Conservation (phyloP, 2,797 vertebrate species). For the Rhincodon typus region DNA sequence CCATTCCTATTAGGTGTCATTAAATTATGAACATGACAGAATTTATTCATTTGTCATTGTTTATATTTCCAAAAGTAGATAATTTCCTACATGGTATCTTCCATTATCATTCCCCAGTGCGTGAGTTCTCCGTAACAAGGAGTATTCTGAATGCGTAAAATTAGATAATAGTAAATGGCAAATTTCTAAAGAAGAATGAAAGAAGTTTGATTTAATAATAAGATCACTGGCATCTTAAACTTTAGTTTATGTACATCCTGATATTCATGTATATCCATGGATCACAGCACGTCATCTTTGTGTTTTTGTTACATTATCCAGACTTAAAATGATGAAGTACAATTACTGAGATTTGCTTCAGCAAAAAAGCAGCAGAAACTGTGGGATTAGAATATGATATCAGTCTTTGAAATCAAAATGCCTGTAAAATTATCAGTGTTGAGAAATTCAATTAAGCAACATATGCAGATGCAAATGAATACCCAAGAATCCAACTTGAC, state of each 20-base stretch:
- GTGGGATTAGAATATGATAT: background rate
- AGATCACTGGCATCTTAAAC: background rate
- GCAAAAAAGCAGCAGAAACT: background rate
- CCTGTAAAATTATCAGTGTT: background rate
- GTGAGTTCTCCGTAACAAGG: background rate
- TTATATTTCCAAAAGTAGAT: background rate
- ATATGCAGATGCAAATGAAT: background rate
- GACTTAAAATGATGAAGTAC: background rate
- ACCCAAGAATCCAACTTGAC: background rate
- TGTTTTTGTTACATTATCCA: background rate
- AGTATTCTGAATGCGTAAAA: background rate
- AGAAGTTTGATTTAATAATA: background rate
- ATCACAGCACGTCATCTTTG: background rate
- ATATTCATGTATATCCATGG: background rate
- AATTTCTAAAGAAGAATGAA: background rate
- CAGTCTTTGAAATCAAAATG: background rate
- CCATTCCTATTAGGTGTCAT: background rate
- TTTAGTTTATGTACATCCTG: background rate
- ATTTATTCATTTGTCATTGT: background rate
- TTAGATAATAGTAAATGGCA: background rate
- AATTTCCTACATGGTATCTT: background rate
- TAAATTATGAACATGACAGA: background rate
- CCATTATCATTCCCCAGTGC: background rate
- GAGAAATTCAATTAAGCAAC: background rate
- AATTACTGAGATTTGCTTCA: background rate